Base-by-base conservation (phyloP, 1,140 invertebrate species). In the Brachionus calyciflorus region DNA sequence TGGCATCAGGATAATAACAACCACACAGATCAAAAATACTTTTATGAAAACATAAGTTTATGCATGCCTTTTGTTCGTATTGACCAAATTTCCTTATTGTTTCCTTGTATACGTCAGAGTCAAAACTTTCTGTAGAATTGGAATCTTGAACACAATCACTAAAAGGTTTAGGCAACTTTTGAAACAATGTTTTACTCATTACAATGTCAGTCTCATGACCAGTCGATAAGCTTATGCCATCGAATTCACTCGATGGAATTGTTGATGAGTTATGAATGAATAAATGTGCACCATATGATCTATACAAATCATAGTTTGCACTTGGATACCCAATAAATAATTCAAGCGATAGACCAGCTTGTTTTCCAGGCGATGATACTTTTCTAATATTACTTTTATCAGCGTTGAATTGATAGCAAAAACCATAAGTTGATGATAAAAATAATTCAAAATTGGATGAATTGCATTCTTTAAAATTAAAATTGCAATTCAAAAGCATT, bases 51-150 rank as follows among this genome's bases (percentile, higher is more conserved):
- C 60, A 65, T 19, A 44, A 44, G 5, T 30, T 41, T 10, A 65
- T 30, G 12, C 60, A 65, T 12, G 37, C 41, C 44, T 65, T 65
- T 65, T 65, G 60, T 24, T 65, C 19, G 9, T 65, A 65, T 44
- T 21, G 19, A 12, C 37, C 19, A n/a, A 2, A 44, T 21, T 21
- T 3, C 12, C 44, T 10, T 17, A 65, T 65, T 65, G 37, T 44
- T 65, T 65, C 30, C 28, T 44, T 65, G 41, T 44, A 65, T 40
- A 65, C 10, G n/a, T 65, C 60, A 19, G 60, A 65, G 6, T 65
- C 17, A 46, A 65, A 65, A 10, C 37, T 44, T 6, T 65, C 19
- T 26, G 19, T 14, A 44, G 17, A 19, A 24, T 24, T 44, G 24
- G 40, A 21, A 28, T 65, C 40, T 65, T 26, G 12, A 41, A 65